Base-by-base conservation (phyloP, 1,140 invertebrate species). In the Bombus fervidus region DNA sequence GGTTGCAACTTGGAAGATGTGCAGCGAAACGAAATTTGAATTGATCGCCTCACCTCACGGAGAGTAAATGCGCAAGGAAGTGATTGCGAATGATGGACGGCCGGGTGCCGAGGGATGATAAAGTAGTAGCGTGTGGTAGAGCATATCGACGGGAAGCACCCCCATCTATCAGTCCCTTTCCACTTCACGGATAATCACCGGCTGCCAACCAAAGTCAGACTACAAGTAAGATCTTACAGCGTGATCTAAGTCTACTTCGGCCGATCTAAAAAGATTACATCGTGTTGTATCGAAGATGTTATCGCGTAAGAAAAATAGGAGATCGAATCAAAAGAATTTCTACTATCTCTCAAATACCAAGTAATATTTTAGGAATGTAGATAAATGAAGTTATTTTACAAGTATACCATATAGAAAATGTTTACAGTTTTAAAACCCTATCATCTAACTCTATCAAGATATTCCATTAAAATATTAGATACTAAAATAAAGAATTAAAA, bases 21-120 rank as follows among this genome's bases (percentile, higher is more conserved):
- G 82, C 78, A 34, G 69, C 34, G 80, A 66, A 78, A 86, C 76
- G 73, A 87, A 89, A 90, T 91, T 90, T 80, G 89, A 86, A 92
- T 91, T 89, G 92, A 89, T 88, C 87, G 75, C 76, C 59, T 81
- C 86, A 71, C n/a, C 80, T 77, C 72, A 84, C 85, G 25, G 86
- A 89, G 89, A 90, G 86, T 89, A 86, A 91, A 91, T 83, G 91
- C 87, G 88, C 91, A 90, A 93, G 92, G 91, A 93, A 93, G 92
- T 93, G 93, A 94, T 94, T 92, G 92, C 88, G 90, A 91, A 94
- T 93, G 93, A 94, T 93, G 93, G 89, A 94, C 93, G 93, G 93
- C 87, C 91, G 89, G 68, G 83, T 89, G 89, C 81, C 74, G 89
- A 87, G 86, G 87, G 91, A 93, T 93, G 92, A 93, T 93, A 91